Evolutionary conservation across 37 sponge, comb jelly and placozoan genomes (phyloP), one percentile per base, ranked within the genome.

Genomic region (Petrosia ficiformis): DNA sequence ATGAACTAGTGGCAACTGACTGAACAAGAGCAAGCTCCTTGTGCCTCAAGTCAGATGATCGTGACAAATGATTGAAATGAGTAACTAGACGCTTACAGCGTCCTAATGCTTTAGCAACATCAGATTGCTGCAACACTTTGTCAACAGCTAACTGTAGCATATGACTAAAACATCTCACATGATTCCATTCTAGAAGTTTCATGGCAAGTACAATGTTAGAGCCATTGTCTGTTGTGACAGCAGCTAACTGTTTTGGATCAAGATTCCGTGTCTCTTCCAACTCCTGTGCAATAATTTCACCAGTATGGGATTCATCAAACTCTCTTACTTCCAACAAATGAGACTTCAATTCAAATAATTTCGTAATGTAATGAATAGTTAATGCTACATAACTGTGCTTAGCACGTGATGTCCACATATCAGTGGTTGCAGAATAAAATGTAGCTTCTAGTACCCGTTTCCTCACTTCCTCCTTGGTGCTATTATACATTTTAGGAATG

Each of bases 331-430:
- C 75, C 30, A 75, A 37, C 22, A 81, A 60, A 26, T 65, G 67
- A 44, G 67, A 65, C 39, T 43, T 35, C n/a, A 70, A 70, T 8
- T 28, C 38, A 14, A 65, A 74, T 16, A 35, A 60, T 19, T 30
- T 14, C 41, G 73, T 63, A 10, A 82, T 26, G 44, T 75, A 82
- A 35, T 82, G 76, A 31, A 74, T 44, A 22, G 83, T 82, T 30
- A 67, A 21, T 3, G 70, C 30, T 37, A 30, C n/a, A 57, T 82
- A 82, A 14, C 70, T 14, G 5, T 76, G 58, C n/a, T 41, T 19
- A 2, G 70, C 59, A 4, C 76, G 67, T 21, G 76, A 75, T 1
- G 76, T 82, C 83, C 83, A 82, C 11, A 82, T 44, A 24, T 82
- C 83, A 21, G 76, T 76, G 4, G 83, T 65, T 1, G 61, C 25